Evolutionary conservation across 1,140 invertebrate species (phyloP).

Genomic region (Drosophila albomicans): DNA sequence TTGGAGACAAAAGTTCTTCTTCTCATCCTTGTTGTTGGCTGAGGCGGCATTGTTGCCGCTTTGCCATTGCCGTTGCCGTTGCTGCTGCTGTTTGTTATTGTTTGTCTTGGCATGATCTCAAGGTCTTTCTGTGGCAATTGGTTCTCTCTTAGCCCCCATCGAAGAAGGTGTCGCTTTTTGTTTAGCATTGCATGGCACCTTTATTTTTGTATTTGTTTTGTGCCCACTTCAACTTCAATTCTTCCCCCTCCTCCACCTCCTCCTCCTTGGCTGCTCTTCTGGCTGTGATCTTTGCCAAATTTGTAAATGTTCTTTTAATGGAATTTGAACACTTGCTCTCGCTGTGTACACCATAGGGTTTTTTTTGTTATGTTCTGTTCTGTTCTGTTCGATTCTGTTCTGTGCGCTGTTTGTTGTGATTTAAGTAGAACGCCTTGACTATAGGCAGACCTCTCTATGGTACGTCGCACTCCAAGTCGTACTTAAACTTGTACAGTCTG

Average conservation of each 20-base stretch:
- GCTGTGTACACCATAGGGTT: conserved; percentile 44
- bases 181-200: conserved; percentile 49
- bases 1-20: conserved; percentile 79
- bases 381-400: too few species aligned
- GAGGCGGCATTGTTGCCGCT: conserved; percentile 19
- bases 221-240: conserved; percentile 4
- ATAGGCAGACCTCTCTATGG: conserved; percentile 1
- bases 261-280: neutral
- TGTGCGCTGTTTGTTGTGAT: conserved; percentile 41
- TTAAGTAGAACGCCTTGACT: conserved; percentile 48
- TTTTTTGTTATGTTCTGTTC: conserved; percentile 1
- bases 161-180: conserved; percentile 74
- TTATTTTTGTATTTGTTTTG: conserved; percentile 12
- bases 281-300: conserved; percentile 76
- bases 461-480: neutral
- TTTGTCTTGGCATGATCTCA: conserved; percentile 74
- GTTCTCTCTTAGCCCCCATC: conserved; percentile 47
- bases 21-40: conserved; percentile 36
- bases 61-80: conserved; percentile 33
- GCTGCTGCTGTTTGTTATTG: conserved; percentile 61
- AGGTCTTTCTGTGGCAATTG: conserved; percentile 67
- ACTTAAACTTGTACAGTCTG: neutral
- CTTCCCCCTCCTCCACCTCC: neutral
- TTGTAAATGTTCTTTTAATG: conserved; percentile 83
- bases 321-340: conserved; percentile 79